Evolutionary conservation across 2,113 vertebrate genomes (phyloP).

Genomic region (Austrofundulus limnaeus): DNA sequence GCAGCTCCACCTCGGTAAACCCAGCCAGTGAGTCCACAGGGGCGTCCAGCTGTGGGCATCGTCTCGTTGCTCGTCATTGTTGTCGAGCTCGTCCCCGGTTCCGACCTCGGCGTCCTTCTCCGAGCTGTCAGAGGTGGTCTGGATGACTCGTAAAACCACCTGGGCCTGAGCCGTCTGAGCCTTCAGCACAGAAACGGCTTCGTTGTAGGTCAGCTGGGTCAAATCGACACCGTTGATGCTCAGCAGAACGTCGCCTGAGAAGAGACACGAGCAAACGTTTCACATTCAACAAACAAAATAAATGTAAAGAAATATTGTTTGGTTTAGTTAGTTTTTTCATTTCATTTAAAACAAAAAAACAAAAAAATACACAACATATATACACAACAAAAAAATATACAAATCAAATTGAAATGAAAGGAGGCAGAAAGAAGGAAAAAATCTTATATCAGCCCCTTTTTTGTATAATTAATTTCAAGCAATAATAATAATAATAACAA

Average conservation of each 20-base stretch:
- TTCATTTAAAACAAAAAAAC: too few relatives aligned
- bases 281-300: too few relatives aligned
- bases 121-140: constrained; percentile 74
- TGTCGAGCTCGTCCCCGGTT: constrained; percentile 72
- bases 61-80: constrained; percentile 75
- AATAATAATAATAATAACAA: too few relatives aligned
- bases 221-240: constrained; percentile 89
- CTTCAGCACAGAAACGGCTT: constrained; percentile 89
- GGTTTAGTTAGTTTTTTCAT: too few relatives aligned
- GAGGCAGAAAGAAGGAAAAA: too few relatives aligned
- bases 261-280: background rate
- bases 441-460: too few relatives aligned
- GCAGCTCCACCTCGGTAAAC: constrained; percentile 82
- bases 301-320: too few relatives aligned
- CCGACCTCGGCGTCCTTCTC: constrained; percentile 61
- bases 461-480: too few relatives aligned
- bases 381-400: too few relatives aligned
- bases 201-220: constrained; percentile 87
- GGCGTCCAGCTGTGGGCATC: constrained; percentile 84
- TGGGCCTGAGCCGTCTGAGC: constrained; percentile 85
- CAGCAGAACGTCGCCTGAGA: constrained; percentile 86
- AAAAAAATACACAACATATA: too few relatives aligned
- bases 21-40: constrained; percentile 89
- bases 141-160: constrained; percentile 84
- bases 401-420: too few relatives aligned